A percentile compares a stretch with the other conserved stretches of the same genome.
These are phyloP conservation scores for Campoplex nolae DNA, from an alignment of 2,888 invertebrate genomes.

Conservation along the genomic window DNA sequence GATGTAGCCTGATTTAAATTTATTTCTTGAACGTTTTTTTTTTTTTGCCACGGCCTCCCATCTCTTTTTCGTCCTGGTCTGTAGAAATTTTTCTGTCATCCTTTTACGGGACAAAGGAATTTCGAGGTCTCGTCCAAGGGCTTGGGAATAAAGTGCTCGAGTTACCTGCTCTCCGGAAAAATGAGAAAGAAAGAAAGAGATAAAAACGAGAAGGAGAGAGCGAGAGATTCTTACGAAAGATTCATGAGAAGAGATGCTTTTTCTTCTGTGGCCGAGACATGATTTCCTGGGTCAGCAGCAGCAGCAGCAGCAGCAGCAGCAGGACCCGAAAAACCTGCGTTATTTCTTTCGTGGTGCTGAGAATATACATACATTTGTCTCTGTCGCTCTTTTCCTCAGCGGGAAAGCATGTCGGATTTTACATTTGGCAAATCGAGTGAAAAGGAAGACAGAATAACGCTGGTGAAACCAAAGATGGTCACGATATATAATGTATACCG, in stretches of 20 bases:
- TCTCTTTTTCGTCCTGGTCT: neutral
- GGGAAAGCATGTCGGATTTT: constrained; percentile 31
- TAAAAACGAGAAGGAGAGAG: constrained; percentile 5
- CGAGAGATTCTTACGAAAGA: constrained; percentile 47
- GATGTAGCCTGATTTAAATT: constrained; percentile 20
- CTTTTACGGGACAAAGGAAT: constrained; percentile 48
- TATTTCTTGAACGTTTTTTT: constrained; percentile 40
- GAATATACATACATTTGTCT: neutral
- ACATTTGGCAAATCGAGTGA: constrained; percentile 13
- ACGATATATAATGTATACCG: constrained; percentile 54
- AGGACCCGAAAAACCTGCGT: constrained; percentile 47
- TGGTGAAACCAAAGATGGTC: constrained; percentile 57
- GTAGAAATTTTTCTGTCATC: constrained; percentile 25
- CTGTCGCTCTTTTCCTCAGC: constrained; percentile 31
- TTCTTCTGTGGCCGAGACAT: constrained; percentile 72
- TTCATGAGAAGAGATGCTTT: constrained; percentile 61
- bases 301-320: constrained; percentile 4
- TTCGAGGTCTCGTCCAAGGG: constrained; percentile 28
- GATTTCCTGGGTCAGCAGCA: constrained; percentile 68
- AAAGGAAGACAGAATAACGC: constrained; percentile 15
- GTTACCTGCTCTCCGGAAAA: constrained; percentile 64
- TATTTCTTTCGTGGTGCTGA: constrained; percentile 17
- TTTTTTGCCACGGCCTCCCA: neutral
- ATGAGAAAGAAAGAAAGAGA: constrained; percentile 9
- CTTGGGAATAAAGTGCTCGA: constrained; percentile 41